These are phyloP conservation scores for Prunella himalayana DNA, from an alignment of 2,113 vertebrate species.

Conservation along the genomic window DNA sequence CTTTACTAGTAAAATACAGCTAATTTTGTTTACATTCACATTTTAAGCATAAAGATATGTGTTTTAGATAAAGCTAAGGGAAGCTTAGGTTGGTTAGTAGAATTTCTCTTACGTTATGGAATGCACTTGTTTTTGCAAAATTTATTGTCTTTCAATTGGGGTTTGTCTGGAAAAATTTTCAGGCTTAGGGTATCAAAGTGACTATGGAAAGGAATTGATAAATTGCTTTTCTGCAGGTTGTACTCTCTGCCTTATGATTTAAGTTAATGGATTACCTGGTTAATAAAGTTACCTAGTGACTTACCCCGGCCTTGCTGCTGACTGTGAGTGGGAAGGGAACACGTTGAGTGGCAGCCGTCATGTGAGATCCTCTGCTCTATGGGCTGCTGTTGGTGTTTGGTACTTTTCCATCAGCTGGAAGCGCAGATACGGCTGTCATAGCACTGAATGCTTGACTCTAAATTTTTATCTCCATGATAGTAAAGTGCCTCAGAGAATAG, in stretches of 20 bases:
- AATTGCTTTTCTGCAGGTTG: background rate
- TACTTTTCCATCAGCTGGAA: constrained; percentile 39
- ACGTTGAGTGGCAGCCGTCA: background rate
- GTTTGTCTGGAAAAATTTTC: background rate
- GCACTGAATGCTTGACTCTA: background rate
- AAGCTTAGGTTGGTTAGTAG: background rate
- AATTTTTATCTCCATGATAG: constrained; percentile 1
- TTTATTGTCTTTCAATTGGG: background rate
- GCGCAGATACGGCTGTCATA: background rate
- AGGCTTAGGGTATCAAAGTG: background rate
- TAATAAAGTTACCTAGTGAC: constrained; percentile 28
- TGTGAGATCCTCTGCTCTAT: background rate
- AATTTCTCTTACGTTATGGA: background rate
- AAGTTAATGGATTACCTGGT: constrained; percentile 17
- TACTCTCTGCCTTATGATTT: background rate
- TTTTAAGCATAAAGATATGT: background rate
- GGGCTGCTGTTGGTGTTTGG: background rate
- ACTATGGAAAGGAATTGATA: background rate
- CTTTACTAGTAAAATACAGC: background rate
- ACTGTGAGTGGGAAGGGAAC: background rate
- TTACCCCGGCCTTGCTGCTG: background rate
- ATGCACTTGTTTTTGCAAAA: background rate
- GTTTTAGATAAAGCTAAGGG: background rate
- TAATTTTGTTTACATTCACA: background rate
- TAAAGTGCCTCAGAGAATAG: background rate